Evolutionary conservation across 2,113 vertebrate genomes (phyloP), one percentile per base, ranked within the genome.

Genomic region (Nothoprocta pentlandii): DNA sequence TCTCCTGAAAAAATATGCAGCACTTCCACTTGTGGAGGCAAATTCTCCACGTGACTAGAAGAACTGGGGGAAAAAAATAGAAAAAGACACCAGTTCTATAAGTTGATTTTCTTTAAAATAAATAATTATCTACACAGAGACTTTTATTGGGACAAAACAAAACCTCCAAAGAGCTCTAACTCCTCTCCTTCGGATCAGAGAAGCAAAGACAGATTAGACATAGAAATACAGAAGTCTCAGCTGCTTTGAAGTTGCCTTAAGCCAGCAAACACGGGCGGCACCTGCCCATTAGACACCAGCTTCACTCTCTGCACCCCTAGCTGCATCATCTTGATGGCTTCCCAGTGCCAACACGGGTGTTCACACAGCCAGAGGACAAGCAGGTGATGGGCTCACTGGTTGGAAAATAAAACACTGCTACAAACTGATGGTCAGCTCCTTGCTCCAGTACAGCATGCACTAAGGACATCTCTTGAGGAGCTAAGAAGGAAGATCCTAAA

Each of bases 231-330:
- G 54, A 53, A 21, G 34, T 32, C 74, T 68, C 30, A 64, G 56
- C 12, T 3, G 0, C 23, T 84, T 54, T 67, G 69, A 23, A 86
- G 66, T 10, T 87, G 51, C 66, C 84, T 91, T 78, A 93, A 78
- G 23, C 56, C 28, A 63, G 78, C 26, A 84, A 92, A 91, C 67
- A 71, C 1, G n/a, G 63, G 59, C 62, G 49, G 34, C 88, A 76
- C 71, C 73, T 90, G 91, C 77, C 49, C 56, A 92, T 89, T 41
- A 54, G 84, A 69, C 93, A 93, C 64, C 16, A 6, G 61, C 21
- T 87, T 92, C 69, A 75, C 62, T 42, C 39, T 89, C n/a, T 92
- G 51, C 84, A 81, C n/a, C 16, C 61, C 32, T 46, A 63, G 54
- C 22, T 7, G 4, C 68, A 74, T 0, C 2, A 59, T 59, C 61